Percentiles rank a stretch among this genome's conserved stretches.
Conservation (phyloP, 2,888 invertebrate genomes). For the Orthosia cruda region DNA sequence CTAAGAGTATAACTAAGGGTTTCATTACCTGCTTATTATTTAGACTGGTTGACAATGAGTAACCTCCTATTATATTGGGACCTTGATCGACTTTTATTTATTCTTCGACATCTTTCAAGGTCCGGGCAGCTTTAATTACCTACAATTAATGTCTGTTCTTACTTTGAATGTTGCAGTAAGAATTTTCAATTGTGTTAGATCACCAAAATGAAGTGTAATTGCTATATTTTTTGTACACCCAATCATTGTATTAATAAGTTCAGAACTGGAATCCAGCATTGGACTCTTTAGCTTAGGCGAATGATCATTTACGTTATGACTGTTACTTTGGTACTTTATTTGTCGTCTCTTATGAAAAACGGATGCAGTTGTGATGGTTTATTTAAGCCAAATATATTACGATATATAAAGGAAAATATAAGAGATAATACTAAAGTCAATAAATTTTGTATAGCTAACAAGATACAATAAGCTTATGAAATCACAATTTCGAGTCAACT, state of each 20-base stretch:
- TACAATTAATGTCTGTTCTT: neutral
- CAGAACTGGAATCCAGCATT: neutral
- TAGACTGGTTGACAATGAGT: conserved; percentile 52
- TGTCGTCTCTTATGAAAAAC: neutral
- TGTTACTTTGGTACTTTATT: neutral
- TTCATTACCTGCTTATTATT: conserved; percentile 44
- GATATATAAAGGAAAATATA: neutral
- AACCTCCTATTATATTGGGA: conserved; percentile 4
- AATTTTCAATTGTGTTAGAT: neutral
- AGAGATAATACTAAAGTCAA: neutral
- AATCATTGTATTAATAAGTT: neutral
- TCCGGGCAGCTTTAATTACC: neutral
- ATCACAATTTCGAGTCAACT: conserved; percentile 16
- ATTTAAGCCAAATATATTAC: neutral
- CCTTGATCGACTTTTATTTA: conserved; percentile 51
- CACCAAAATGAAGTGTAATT: neutral
- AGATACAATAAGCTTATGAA: conserved; percentile 18
- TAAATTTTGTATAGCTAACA: neutral
- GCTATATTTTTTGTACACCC: neutral
- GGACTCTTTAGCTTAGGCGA: neutral
- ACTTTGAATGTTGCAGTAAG: neutral
- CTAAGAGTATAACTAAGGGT: conserved; percentile 7
- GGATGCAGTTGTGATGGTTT: neutral
- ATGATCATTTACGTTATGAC: neutral
- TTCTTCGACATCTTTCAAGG: conserved; percentile 31